phyloP scores from a whole-genome alignment of 2,113 vertebrate species.

The Dromas ardeola region DNA sequence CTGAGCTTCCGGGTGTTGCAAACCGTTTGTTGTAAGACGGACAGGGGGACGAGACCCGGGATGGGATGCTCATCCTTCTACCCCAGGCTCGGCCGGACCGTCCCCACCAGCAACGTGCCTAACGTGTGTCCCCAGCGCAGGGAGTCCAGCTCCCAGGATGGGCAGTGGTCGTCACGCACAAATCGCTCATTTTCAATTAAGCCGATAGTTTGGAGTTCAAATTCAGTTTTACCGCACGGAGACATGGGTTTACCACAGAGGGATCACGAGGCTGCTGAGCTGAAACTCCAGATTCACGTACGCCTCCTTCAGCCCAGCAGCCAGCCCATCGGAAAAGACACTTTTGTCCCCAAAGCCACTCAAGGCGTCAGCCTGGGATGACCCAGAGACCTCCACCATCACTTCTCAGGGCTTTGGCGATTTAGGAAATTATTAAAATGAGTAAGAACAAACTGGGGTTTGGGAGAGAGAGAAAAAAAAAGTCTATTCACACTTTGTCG shows the following conservation, averaged over 20 bases:
- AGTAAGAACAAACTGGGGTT: background rate
- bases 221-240: background rate
- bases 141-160: background rate
- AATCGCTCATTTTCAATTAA: background rate
- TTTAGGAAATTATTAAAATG: background rate
- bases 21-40: background rate
- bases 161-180: accelerated
- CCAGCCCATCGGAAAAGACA: background rate
- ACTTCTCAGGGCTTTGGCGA: background rate
- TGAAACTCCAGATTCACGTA: background rate
- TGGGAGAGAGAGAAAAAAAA: background rate
- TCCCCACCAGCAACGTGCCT: background rate
- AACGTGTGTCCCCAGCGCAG: accelerated
- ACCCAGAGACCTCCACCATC: background rate
- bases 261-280: background rate
- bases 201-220: background rate
- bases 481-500: background rate
- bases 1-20: background rate
- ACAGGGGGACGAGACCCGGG: background rate
- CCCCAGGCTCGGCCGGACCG: accelerated
- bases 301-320: background rate
- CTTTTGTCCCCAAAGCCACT: background rate
- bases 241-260: background rate
- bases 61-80: background rate
- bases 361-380: background rate